These are phyloP conservation scores for Steromphala cineraria DNA, from an alignment of 2,888 invertebrate species.

Conservation along the genomic window DNA sequence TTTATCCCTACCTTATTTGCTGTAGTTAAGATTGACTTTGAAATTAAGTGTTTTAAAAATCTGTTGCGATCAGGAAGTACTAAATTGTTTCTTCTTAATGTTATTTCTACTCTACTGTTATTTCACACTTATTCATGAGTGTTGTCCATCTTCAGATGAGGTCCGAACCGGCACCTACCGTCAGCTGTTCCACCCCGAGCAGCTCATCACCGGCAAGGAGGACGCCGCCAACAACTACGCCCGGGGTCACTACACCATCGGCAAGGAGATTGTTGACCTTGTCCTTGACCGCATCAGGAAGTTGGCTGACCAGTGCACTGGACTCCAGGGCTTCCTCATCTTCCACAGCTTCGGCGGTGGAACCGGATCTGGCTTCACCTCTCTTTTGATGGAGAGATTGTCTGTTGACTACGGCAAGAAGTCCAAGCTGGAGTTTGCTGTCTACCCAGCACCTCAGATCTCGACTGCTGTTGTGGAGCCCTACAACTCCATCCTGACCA, in stretches of 20 bases:
- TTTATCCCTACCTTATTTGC: too few species aligned
- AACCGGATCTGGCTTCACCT: slow-evolving; percentile 84
- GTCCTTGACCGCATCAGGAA: slow-evolving; percentile 85
- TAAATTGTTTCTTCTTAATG: too few species aligned
- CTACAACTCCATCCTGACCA: slow-evolving; percentile 96
- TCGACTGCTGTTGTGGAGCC: slow-evolving; percentile 96
- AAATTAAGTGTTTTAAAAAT: too few species aligned
- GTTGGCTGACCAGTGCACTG: slow-evolving; percentile 69
- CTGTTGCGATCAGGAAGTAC: too few species aligned
- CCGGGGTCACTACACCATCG: slow-evolving; percentile 97
- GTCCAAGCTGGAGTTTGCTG: slow-evolving; percentile 80
- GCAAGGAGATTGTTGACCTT: slow-evolving; percentile 85
- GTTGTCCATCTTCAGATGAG: slow-evolving; percentile 68
- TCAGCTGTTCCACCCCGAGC: slow-evolving; percentile 97
- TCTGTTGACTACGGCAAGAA: slow-evolving; percentile 84
- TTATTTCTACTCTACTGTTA: too few species aligned
- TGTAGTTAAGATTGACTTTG: too few species aligned
- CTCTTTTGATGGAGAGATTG: slow-evolving; percentile 89
- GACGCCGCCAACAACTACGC: slow-evolving; percentile 99
- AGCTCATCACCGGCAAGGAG: slow-evolving; percentile 96
- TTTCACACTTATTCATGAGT: too few species aligned
- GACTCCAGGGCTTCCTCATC: slow-evolving; percentile 70
- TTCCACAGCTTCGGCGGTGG: slow-evolving; percentile 78
- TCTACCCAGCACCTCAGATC: slow-evolving; percentile 92
- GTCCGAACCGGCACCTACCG: slow-evolving; percentile 82